phyloP scores from a whole-genome alignment of 2,888 invertebrate genomes.

The Synergus laeviventris region DNA sequence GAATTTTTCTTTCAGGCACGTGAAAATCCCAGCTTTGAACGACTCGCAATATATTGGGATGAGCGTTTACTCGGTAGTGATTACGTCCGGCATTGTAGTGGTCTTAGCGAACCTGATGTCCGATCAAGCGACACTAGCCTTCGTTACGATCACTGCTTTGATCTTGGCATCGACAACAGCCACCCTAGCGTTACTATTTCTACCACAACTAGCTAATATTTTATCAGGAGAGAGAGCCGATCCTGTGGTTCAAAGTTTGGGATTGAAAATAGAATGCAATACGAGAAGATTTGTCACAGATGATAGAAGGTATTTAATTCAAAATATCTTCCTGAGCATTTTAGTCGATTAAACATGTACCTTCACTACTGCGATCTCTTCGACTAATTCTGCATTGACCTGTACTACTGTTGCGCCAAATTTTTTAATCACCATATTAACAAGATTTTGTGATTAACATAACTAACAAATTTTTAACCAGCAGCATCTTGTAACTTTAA shows the following conservation, averaged over 20 bases:
- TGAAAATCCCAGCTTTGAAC: conserved; percentile 93
- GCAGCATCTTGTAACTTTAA: too few species aligned
- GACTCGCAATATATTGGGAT: conserved; percentile 96
- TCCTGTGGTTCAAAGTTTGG: conserved; percentile 92
- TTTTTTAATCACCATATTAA: too few species aligned
- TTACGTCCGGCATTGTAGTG: conserved; percentile 91
- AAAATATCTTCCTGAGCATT: too few species aligned
- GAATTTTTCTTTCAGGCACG: conserved; percentile 79
- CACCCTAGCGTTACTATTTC: conserved; percentile 89
- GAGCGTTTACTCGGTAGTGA: conserved; percentile 94
- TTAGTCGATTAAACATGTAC: too few species aligned
- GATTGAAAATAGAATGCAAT: conserved; percentile 91
- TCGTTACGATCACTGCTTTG: conserved; percentile 88
- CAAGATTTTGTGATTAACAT: too few species aligned
- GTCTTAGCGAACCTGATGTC: conserved; percentile 92
- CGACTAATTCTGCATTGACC: too few species aligned
- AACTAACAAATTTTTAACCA: too few species aligned
- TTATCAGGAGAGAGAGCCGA: conserved; percentile 84
- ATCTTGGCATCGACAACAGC: conserved; percentile 92
- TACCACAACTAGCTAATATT: conserved; percentile 89
- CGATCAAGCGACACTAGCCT: conserved; percentile 87
- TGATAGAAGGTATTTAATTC: conserved; percentile 79
- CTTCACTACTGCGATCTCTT: too few species aligned
- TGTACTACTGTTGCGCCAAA: too few species aligned
- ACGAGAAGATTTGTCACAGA: conserved; percentile 90